Percentiles rank a stretch among this genome's conserved stretches.
Conservation (phyloP, 2,797 vertebrate genomes). For the Brachymystax lenok region DNA sequence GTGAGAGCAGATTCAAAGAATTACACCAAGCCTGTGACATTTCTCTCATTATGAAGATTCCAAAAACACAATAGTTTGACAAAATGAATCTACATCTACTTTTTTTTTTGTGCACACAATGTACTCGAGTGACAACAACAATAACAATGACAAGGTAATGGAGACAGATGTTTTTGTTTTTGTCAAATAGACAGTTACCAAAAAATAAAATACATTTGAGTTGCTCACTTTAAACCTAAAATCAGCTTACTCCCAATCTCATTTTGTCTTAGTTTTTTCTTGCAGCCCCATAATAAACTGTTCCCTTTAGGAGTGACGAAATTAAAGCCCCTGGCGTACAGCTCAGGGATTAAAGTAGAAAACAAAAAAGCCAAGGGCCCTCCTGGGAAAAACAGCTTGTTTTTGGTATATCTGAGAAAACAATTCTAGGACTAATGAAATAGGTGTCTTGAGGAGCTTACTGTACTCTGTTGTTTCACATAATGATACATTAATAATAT, state of each 20-base stretch:
- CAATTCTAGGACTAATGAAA: conserved; percentile 30
- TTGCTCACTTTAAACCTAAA: conserved; percentile 72
- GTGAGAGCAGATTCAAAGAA: neutral
- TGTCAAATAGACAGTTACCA: conserved; percentile 36
- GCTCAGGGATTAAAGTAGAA: conserved; percentile 55
- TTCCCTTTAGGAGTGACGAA: conserved; percentile 19
- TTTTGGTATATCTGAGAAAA: conserved; percentile 17
- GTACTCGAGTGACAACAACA: conserved; percentile 20
- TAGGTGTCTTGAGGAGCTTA: conserved; percentile 32
- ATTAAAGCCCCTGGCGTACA: conserved; percentile 41
- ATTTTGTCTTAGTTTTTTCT: conserved; percentile 67
- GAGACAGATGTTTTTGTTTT: conserved; percentile 71
- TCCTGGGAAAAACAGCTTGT: conserved; percentile 46
- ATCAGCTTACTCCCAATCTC: conserved; percentile 76
- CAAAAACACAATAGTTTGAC: neutral
- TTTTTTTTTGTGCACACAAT: no score
- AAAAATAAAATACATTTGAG: conserved; percentile 60
- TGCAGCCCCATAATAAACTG: conserved; percentile 59
- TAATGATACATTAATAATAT: conserved; percentile 10
- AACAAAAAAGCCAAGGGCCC: conserved; percentile 35
- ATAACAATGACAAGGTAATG: conserved; percentile 31
- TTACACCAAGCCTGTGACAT: neutral
- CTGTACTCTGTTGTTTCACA: conserved; percentile 33
- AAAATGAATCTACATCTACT: neutral
- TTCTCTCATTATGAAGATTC: neutral